Evolutionary conservation across 2,113 vertebrate genomes (phyloP), one percentile per base, ranked within the genome.

Genomic region (Myodes glareolus): DNA sequence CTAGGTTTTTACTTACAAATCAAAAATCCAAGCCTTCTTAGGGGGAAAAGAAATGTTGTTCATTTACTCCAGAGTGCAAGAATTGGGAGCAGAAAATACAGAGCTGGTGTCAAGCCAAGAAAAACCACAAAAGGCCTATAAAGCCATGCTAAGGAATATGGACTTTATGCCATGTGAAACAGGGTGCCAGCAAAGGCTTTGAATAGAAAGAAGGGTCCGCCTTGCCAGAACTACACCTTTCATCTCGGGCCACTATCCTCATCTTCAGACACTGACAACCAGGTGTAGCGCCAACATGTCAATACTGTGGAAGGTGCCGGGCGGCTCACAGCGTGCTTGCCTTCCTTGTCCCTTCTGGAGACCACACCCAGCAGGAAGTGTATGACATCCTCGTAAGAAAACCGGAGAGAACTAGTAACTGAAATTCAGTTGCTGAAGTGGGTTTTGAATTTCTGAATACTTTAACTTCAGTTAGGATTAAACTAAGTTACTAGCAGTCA

Each of bases 381-480:
- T 39, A 88, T 45, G 39, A 73, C 55, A 61, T 80, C 47, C n/a
- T 16, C n/a, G 67, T 88, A 52, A 78, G 63, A 90, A 87, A 90
- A 92, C 29, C 39, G 39, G 42, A 92, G 93, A 42, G 45, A 87
- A 10, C 68, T 88, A 78, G 31, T 14, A 39, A 77, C 11, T 67
- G 63, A 72, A 67, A 65, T 70, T 65, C 29, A 88, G 76, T 70
- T 16, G 58, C n/a, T 31, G 47, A 77, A 94, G 58, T n/a, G 17
- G 29, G 65, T 50, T 92, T 67, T 91, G 67, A 94, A 94, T 33
- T 88, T 94, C 45, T 91, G 39, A 85, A 85, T 92, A 72, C 73
- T 92, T 70, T 91, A 80, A n/a, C n/a, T 82, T 89, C 12, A 76
- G 29, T 31, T 31, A 91, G 63, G 87, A 73, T 77, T 94, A 75